A percentile compares a stretch with the other conserved stretches of the same genome.
Conservation (phyloP, 2,113 vertebrate species). For the Pteropus alecto region DNA sequence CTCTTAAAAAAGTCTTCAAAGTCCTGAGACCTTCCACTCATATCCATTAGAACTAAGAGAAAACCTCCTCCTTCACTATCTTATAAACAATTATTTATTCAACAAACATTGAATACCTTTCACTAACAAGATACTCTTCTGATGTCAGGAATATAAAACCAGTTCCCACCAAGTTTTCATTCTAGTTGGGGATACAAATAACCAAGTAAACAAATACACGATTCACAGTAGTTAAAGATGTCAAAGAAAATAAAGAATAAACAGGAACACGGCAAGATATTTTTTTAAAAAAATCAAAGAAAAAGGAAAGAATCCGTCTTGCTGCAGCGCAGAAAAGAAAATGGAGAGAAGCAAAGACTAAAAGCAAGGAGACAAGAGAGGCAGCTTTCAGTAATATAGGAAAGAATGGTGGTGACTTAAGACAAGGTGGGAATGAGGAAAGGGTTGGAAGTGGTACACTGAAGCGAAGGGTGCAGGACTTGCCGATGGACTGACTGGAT, state of each 20-base stretch:
- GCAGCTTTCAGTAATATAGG: too few species aligned
- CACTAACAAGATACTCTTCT: background rate
- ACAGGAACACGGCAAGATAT: background rate
- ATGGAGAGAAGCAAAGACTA: background rate
- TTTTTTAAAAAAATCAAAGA: background rate
- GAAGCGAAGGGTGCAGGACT: background rate
- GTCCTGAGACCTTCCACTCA: background rate
- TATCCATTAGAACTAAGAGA: background rate
- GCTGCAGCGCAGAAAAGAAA: background rate
- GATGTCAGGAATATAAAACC: background rate
- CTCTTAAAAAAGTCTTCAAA: background rate
- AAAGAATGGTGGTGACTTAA: background rate
- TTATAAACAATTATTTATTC: background rate
- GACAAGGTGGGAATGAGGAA: background rate
- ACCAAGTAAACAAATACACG: background rate
- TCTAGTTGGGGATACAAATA: background rate
- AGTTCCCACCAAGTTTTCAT: background rate
- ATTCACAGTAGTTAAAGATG: background rate
- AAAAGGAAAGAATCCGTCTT: background rate
- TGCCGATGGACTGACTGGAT: background rate
- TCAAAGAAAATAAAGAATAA: background rate
- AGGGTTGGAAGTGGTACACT: rapidly evolving
- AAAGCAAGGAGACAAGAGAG: background rate
- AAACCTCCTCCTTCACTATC: background rate
- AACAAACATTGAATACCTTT: background rate